Conservation (phyloP, 2,888 invertebrate genomes). For the Eurytoma adleriae region DNA sequence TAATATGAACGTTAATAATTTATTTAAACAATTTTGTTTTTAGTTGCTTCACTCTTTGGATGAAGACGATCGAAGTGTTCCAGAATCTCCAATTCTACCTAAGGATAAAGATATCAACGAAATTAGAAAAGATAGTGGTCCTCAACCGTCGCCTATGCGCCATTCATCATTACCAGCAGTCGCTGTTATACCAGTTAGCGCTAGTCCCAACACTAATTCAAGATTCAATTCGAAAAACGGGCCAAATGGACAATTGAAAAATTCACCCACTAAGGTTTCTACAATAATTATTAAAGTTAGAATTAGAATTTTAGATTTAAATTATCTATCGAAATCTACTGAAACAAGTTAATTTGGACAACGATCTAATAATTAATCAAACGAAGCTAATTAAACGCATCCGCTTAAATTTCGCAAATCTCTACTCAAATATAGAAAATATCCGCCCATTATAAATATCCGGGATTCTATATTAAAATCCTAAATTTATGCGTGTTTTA, state of each 20-base stretch:
- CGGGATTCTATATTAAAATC: no score
- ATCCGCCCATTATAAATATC: no score
- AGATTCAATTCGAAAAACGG: slow-evolving; percentile 69
- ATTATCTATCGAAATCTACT: no score
- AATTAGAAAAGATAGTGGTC: slow-evolving; percentile 33
- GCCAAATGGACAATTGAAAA: slow-evolving; percentile 71
- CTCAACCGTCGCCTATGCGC: slow-evolving; percentile 48
- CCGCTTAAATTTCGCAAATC: no score
- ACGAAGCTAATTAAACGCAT: no score
- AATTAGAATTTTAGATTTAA: no score
- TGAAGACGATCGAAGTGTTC: slow-evolving; percentile 83
- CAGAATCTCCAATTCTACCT: slow-evolving; percentile 71
- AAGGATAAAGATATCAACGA: slow-evolving; percentile 62
- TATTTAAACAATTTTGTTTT: slow-evolving; percentile 38
- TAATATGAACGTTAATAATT: background rate
- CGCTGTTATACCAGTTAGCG: slow-evolving; percentile 67
- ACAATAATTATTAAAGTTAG: no score
- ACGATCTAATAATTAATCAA: no score
- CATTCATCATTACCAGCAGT: slow-evolving; percentile 53
- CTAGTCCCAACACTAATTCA: slow-evolving; percentile 71
- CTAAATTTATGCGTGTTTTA: slow-evolving; percentile 8
- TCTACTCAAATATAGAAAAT: no score
- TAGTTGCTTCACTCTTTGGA: slow-evolving; percentile 87
- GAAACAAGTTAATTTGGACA: no score
- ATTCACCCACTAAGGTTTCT: slow-evolving; percentile 69